Evolutionary conservation across 2,888 invertebrate species (phyloP).

Genomic region (Plusia festucae): DNA sequence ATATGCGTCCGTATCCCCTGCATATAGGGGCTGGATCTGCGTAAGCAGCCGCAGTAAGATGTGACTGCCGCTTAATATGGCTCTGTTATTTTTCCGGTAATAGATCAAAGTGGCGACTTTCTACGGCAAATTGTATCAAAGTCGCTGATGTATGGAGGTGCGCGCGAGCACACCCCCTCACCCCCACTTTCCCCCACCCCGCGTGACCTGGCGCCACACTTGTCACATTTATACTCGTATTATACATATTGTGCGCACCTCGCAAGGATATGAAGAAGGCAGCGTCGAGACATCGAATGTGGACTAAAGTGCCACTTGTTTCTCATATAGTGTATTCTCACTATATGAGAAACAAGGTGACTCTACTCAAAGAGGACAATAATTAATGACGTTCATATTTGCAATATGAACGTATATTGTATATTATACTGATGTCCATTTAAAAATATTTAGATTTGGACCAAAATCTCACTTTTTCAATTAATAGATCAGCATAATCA

Average conservation of each 20-base stretch:
- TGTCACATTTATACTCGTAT: conserved; percentile 2
- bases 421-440: no score
- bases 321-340: no score
- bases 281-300: not conserved
- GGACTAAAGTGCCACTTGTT: not conserved
- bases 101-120: conserved; percentile 82
- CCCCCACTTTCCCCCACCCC: not conserved
- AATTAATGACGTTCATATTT: no score
- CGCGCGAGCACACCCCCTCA: conserved; percentile 3
- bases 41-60: conserved; percentile 49
- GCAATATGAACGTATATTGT: no score
- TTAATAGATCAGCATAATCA: no score
- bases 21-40: conserved; percentile 43
- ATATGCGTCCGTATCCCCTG: conserved; percentile 42
- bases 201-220: not conserved
- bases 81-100: conserved; percentile 83
- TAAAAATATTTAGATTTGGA: no score
- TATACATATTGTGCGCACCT: not conserved
- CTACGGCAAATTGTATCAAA: conserved; percentile 84
- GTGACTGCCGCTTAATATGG: conserved; percentile 76
- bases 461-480: not conserved
- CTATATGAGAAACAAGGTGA: no score
- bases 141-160: conserved; percentile 74
- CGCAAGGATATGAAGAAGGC: not conserved
- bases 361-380: no score